These are phyloP conservation scores for Poeciliopsis prolifica DNA, from an alignment of 2,113 vertebrate genomes.

Conservation along the genomic window DNA sequence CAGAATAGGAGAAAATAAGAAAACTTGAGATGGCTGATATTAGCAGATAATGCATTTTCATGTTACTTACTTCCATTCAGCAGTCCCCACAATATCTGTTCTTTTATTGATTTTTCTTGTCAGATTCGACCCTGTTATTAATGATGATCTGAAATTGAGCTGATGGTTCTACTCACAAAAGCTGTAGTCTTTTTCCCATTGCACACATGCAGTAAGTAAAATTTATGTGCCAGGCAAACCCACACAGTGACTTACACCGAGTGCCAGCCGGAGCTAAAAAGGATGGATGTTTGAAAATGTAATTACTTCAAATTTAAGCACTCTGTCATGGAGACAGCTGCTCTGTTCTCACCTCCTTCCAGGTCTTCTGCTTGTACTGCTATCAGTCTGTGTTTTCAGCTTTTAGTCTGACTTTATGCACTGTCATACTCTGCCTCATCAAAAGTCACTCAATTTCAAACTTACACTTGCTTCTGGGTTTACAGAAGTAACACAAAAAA, in stretches of 20 bases:
- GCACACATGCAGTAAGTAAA: constrained; percentile 48
- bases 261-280: constrained; percentile 47
- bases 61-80: neutral
- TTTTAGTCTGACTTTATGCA: constrained; percentile 1
- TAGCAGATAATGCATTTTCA: neutral
- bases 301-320: constrained; percentile 60
- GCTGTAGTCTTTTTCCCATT: constrained; percentile 21
- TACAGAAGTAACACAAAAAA: neutral
- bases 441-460: constrained; percentile 2
- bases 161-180: constrained; percentile 19
- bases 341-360: constrained; percentile 38
- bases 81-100: neutral
- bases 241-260: constrained; percentile 45
- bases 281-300: constrained; percentile 63
- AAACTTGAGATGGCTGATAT: too few relatives aligned
- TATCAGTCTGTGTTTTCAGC: neutral
- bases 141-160: constrained; percentile 22
- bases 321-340: constrained; percentile 61
- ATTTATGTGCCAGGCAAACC: constrained; percentile 48
- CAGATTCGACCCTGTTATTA: neutral
- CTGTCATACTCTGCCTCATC: constrained; percentile 19
- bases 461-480: neutral
- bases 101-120: constrained; percentile 14
- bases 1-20: neutral
- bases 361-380: constrained; percentile 19